Evolutionary conservation across 2,888 invertebrate genomes (phyloP), one percentile per base, ranked within the genome.

Genomic region (Tanypteryx hageni): DNA sequence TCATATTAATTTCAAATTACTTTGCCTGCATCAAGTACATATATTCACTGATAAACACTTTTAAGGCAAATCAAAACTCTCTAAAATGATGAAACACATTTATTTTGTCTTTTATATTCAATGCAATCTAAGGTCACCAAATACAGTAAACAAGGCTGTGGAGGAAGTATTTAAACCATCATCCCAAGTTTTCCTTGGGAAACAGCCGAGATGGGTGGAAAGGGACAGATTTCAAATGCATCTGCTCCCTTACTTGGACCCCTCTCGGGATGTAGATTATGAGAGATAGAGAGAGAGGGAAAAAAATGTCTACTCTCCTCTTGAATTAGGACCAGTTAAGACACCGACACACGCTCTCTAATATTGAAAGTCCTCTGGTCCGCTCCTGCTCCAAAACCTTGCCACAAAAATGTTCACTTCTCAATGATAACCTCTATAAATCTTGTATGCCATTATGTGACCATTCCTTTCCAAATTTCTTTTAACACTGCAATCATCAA

Each of bases 71-170:
- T 89, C 89, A 89, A 89, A 89, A 89, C 89, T 89, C 89, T 89
- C 64, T 89, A 89, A 18, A 89, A 89, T 89, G 89, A 89, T 89
- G 89, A 96, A 96, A 96, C 96, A 96, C 96, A 96, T 96, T 96
- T 96, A 96, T 96, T 96, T 96, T 96, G 96, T 96, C 96, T 96
- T 96, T 96, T 96, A 96, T 96, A 94, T 95, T 95, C 95, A 95
- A 95, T 95, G 95, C 95, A 94, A 95, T 95, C 95, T 95, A 95
- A 89, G 95, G 95, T 95, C 95, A 95, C 95, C 95, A 94, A 95
- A 95, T 95, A 95, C 95, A 95, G 93, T 93, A 93, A 93, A 93
- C 93, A 93, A 93, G 93, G 93, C 93, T 93, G 93, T 93, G 93
- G 93, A 93, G 93, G 93, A 93, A 93, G 93, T 93, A 93, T 89